Percentiles rank a stretch among this genome's conserved stretches.
Evolutionary conservation across 2,888 invertebrate genomes (phyloP).

Genomic region (Antitype chi): DNA sequence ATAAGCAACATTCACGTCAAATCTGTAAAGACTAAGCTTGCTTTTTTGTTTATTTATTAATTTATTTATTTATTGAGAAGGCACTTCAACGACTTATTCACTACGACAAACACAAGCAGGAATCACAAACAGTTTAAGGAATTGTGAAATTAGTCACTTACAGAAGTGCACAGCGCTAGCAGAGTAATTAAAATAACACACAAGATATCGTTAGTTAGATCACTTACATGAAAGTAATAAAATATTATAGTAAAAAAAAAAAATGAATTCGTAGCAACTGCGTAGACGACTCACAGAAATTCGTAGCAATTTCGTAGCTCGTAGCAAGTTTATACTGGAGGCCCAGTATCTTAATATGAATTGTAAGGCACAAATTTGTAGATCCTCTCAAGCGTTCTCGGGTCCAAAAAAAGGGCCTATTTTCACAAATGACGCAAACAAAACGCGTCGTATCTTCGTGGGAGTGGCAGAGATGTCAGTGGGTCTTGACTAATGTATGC

Average conservation of each 20-base stretch:
- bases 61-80: no score
- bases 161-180: no score
- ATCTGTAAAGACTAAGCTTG: background rate
- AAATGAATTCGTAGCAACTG: slow-evolving; percentile 18
- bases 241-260: no score
- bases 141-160: no score
- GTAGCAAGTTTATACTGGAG: background rate
- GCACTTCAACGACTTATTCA: no score
- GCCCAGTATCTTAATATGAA: background rate
- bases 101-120: no score
- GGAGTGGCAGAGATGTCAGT: slow-evolving; percentile 66
- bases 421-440: slow-evolving; percentile 59
- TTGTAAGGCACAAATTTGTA: background rate
- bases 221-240: no score
- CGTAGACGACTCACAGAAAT: slow-evolving; percentile 3
- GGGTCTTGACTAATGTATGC: slow-evolving; percentile 64
- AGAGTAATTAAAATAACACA: no score
- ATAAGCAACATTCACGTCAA: background rate
- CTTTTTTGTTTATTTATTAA: no score
- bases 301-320: slow-evolving; percentile 29
- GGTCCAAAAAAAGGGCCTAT: slow-evolving; percentile 32
- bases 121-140: no score
- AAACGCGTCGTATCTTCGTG: slow-evolving; percentile 56
- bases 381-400: background rate
- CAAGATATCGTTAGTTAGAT: no score